Percentiles rank a stretch among this genome's conserved stretches.
Conservation (phyloP, 2,797 vertebrate species). For the Uromys caudimaculatus region DNA sequence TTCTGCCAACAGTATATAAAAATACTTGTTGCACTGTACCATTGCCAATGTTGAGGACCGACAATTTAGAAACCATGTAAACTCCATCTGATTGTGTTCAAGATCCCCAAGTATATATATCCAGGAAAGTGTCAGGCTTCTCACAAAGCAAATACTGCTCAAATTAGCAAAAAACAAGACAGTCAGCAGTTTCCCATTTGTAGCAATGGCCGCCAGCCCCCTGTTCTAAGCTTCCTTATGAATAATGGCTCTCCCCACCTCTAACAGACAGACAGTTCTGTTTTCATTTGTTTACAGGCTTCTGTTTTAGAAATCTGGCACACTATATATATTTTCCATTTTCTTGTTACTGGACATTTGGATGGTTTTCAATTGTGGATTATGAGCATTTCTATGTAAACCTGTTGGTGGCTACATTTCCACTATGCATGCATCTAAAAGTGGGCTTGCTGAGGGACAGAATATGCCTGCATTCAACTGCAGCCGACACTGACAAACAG, state of each 20-base stretch:
- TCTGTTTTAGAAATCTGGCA: neutral
- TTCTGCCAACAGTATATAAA: conserved; percentile 35
- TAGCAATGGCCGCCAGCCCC: neutral
- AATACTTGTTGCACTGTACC: neutral
- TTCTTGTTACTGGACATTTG: neutral
- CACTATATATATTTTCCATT: neutral
- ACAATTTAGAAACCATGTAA: neutral
- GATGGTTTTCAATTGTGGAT: neutral
- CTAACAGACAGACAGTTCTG: neutral
- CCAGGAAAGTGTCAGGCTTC: neutral
- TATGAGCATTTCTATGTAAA: neutral
- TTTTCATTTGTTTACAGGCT: neutral
- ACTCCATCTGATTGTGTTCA: conserved; percentile 16
- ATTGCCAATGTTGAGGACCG: conserved; percentile 5
- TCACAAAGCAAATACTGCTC: neutral
- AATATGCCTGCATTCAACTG: neutral
- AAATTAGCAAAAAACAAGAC: neutral
- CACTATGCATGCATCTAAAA: too few species aligned
- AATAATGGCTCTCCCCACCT: neutral
- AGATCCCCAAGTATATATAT: neutral
- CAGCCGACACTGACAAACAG: neutral
- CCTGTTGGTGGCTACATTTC: neutral
- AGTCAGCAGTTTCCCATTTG: neutral
- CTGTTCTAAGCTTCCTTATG: neutral
- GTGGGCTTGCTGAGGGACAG: neutral